A percentile compares a stretch with the other conserved stretches of the same genome.
Evolutionary conservation across 1,140 invertebrate genomes (phyloP).

Genomic region (Potamilus streckersoni): DNA sequence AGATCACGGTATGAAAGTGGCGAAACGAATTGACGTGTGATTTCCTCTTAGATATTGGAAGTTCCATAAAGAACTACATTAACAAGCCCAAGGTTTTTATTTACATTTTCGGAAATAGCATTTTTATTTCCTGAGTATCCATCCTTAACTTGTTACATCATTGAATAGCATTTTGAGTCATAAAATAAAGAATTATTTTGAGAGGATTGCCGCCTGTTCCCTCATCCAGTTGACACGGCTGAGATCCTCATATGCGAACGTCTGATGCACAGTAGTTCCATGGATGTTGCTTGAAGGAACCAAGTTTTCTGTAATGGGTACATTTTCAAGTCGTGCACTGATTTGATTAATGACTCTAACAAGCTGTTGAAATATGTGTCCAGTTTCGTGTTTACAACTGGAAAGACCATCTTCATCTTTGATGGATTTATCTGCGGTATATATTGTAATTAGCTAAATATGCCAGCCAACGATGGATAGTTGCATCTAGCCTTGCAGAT

Average conservation of each 20-base stretch:
- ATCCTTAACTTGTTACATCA: neutral
- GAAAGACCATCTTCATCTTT: constrained; percentile 16
- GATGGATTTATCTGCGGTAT: neutral
- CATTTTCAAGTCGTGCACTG: neutral
- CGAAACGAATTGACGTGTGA: neutral
- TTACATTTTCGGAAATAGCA: neutral
- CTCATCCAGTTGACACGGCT: neutral
- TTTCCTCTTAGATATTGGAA: neutral
- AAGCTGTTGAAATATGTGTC: neutral
- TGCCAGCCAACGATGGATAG: constrained; percentile 1
- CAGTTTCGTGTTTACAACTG: neutral
- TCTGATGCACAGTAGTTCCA: neutral
- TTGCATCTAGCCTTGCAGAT: constrained; percentile 9
- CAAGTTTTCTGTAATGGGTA: neutral
- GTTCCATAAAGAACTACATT: neutral
- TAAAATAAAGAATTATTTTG: neutral
- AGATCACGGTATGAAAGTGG: neutral
- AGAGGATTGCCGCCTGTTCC: neutral
- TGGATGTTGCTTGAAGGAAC: no score
- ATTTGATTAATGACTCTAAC: neutral
- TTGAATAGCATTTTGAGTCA: neutral
- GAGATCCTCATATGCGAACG: neutral
- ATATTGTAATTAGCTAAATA: constrained; percentile 10
- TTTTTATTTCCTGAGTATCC: neutral
- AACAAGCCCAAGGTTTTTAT: neutral